Percentiles rank a stretch among this genome's conserved stretches.
These are phyloP conservation scores for Syngnathus scovelli DNA, from an alignment of 2,113 vertebrate species.

Conservation along the genomic window DNA sequence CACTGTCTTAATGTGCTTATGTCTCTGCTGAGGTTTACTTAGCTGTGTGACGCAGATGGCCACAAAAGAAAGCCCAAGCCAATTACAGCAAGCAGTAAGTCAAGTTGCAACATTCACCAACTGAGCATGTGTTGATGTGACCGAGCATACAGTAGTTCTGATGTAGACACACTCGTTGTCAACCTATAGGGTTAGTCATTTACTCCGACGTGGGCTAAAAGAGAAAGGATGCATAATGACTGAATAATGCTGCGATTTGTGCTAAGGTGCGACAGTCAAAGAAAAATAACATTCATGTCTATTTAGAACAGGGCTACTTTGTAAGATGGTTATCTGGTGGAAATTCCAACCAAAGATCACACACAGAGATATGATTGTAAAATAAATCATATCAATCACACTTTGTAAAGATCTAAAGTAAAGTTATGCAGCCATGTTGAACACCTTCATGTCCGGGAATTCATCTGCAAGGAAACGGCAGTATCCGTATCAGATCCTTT, in stretches of 20 bases:
- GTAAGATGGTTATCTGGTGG: not conserved
- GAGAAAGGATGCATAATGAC: not conserved
- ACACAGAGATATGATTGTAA: not conserved
- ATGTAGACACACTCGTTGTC: constrained; percentile 6
- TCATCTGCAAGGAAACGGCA: constrained; percentile 9
- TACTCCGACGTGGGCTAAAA: not conserved
- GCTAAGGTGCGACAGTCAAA: not conserved
- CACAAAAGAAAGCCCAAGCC: constrained; percentile 55
- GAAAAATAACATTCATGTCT: not conserved
- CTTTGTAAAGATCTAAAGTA: not conserved
- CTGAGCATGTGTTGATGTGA: constrained; percentile 3
- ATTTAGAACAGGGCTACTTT: not conserved
- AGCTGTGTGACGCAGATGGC: constrained; percentile 52
- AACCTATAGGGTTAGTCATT: constrained; percentile 13
- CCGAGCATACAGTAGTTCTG: constrained; percentile 7
- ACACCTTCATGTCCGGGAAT: constrained; percentile 15
- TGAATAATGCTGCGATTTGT: not conserved
- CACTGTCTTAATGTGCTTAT: constrained; percentile 59
- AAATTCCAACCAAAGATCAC: not conserved
- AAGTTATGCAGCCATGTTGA: not conserved
- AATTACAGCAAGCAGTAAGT: constrained; percentile 47
- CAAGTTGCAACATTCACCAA: constrained; percentile 15
- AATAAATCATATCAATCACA: not conserved
- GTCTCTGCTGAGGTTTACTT: constrained; percentile 54
- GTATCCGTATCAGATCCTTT: constrained; percentile 35